Base-by-base conservation (phyloP, 2,888 invertebrate species). In the Meloe dianella region DNA sequence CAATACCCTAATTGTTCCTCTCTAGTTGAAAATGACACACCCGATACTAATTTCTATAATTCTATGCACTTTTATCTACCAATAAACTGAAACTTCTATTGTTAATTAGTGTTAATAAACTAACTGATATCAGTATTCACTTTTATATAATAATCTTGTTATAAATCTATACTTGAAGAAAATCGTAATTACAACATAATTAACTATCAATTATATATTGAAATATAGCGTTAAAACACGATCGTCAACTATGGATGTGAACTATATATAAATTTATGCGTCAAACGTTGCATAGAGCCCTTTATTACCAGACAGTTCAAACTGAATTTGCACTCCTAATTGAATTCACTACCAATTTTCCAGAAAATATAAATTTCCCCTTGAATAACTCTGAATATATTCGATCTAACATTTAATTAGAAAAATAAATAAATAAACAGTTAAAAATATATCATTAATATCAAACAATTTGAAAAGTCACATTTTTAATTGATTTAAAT, bases 1-100 rank as follows among this genome's bases (percentile, higher is more conserved):
- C 64, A 54, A 57, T 38, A 59, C 61, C 64, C 67, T 67, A 67
- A 67, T 67, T 67, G 67, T 67, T 64, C 62, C 64, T 61, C 29
- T 64, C 59, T 57, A 64, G 61, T 51, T 59, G 57, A 58, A 62
- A 67, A 67, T 67, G 61, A 60, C 67, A 61, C 64, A 64, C 64
- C 38, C 61, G 67, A 67, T 67, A 64, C 61, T 63, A 64, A 67
- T 59, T 61, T 32, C 67, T 58, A 41, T 60, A 67, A 59, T 61
- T 32, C 67, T 58, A 41, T 60, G 57, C 59, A 41, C 60, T 60
- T 60, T 56, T 66, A 62, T 12, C 51, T 58, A 62, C n/a, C n/a
- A n/a, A n/a, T 54, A 30, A 27, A 51, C 61, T 47, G 60, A 60
- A 57, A 63, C 32, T 20, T 20, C 20, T 38, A 20, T 57, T 54